Evolutionary conservation across 2,888 invertebrate species (phyloP).

Genomic region (Leptinotarsa juncta): DNA sequence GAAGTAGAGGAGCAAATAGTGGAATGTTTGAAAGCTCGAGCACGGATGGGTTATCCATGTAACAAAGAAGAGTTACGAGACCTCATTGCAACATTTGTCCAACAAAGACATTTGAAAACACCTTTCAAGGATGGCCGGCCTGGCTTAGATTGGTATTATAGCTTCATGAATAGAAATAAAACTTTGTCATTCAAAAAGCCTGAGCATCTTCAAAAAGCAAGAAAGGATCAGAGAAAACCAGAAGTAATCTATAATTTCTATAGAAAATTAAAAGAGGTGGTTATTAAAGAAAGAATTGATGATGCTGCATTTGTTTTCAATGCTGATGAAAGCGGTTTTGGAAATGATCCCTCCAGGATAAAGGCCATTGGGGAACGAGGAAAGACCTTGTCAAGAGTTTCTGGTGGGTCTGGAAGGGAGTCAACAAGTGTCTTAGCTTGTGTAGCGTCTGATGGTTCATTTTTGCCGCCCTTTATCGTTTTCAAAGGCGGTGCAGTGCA

Average conservation of each 20-base stretch:
- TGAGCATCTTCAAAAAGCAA: conserved; percentile 4
- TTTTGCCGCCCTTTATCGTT: conserved; percentile 49
- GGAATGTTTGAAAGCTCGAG: conserved; percentile 45
- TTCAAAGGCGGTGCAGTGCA: conserved; percentile 49
- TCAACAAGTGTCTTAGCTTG: conserved; percentile 49
- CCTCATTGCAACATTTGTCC: conserved; percentile 38
- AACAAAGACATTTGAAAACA: conserved; percentile 34
- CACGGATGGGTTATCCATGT: conserved; percentile 50
- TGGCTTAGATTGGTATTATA: conserved; percentile 48
- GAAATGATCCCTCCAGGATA: conserved; percentile 47
- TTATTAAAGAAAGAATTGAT: conserved; percentile 22
- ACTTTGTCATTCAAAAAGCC: conserved; percentile 50
- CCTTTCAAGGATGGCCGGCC: conserved; percentile 49
- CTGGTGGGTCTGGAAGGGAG: conserved; percentile 50
- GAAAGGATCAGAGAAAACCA: conserved; percentile 46
- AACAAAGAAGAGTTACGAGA: conserved; percentile 45
- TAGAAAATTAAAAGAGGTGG: conserved; percentile 42
- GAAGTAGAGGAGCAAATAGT: conserved; percentile 40
- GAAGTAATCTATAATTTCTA: conserved; percentile 51
- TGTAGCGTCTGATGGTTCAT: conserved; percentile 45
- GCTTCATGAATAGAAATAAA: conserved; percentile 46
- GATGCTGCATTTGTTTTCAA: conserved; percentile 45
- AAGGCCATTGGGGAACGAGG: conserved; percentile 37
- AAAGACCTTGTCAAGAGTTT: conserved; percentile 44
- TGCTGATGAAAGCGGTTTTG: conserved; percentile 51